These are phyloP conservation scores for Calephelis nemesis DNA, from an alignment of 1,140 invertebrate species.

Conservation along the genomic window DNA sequence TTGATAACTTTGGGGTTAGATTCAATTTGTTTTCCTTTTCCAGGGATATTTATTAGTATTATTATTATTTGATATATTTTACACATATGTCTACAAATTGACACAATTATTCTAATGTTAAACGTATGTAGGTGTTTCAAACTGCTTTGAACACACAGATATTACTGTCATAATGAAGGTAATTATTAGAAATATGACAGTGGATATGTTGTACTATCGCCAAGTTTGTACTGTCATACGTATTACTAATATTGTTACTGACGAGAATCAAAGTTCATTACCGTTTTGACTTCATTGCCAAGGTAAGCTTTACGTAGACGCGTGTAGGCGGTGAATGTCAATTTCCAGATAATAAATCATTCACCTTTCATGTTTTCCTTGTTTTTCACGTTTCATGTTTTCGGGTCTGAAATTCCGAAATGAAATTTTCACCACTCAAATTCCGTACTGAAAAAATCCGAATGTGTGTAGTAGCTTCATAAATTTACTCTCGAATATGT, in stretches of 20 bases:
- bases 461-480: too few species aligned
- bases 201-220: constrained; percentile 5
- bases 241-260: constrained; percentile 35
- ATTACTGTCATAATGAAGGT: constrained; percentile 28
- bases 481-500: too few species aligned
- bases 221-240: constrained; percentile 9
- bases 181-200: constrained; percentile 21
- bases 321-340: constrained; percentile 33
- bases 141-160: not conserved
- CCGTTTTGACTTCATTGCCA: constrained; percentile 63
- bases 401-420: too few species aligned
- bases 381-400: too few species aligned
- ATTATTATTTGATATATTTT: not conserved
- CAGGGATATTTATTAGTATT: not conserved
- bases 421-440: too few species aligned
- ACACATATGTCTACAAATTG: constrained; percentile 3
- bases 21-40: too few species aligned
- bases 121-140: constrained; percentile 2
- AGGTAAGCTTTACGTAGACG: constrained; percentile 48
- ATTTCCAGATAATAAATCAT: constrained; percentile 17
- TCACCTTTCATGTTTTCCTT: not conserved
- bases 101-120: constrained; percentile 3
- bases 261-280: constrained; percentile 65
- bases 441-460: too few species aligned
- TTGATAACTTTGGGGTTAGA: too few species aligned